Base-by-base conservation (phyloP, 2,888 invertebrate species). In the Ypsolopha sequella region DNA sequence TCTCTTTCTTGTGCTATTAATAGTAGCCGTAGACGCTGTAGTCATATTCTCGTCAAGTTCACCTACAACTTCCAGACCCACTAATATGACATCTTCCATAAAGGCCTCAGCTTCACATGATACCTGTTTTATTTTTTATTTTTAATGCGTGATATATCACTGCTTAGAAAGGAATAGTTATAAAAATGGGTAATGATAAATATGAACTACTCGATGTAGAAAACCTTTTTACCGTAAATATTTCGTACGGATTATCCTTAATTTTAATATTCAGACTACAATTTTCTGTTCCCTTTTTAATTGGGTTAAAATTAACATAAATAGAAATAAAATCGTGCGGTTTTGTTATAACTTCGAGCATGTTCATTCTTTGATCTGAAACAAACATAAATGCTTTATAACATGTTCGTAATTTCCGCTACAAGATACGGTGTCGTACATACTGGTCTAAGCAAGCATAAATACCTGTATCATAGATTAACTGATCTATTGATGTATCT, bases 41-140 rank as follows among this genome's bases (percentile, higher is more conserved):
- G 24, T 24, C 24, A 24, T 24, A 24, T 72, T 53, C 66, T 74
- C 9, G 73, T 68, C 6, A 24, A 61, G 33, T 10, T 66, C 62
- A 4, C 70, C 68, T 45, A 41, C 1, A 39, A 86, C 82, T 61
- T 82, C 76, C 33, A 86, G 64, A 1, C 81, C 81, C 41, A 75
- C 55, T 49, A 86, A 58, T 55, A 84, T 76, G 1, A 86, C 76
- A 57, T 86, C 85, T 65, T 84, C 86, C 70, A 80, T 76, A 57
- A 86, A 85, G 0, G 82, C 77, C 66, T 86, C 85, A 7, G 73
- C 81, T 64, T 84, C 80, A 60, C 85, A 85, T 24, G 74, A 52
- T 14, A 85, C 62, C 86, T 86, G 52, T 6, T 24, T 36, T 24
- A 33, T 38, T 48, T 9, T 24, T 24, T 24, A 24, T 2, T 24